Base-by-base conservation (phyloP, 2,888 invertebrate genomes). In the Rhodophaea formosa region DNA sequence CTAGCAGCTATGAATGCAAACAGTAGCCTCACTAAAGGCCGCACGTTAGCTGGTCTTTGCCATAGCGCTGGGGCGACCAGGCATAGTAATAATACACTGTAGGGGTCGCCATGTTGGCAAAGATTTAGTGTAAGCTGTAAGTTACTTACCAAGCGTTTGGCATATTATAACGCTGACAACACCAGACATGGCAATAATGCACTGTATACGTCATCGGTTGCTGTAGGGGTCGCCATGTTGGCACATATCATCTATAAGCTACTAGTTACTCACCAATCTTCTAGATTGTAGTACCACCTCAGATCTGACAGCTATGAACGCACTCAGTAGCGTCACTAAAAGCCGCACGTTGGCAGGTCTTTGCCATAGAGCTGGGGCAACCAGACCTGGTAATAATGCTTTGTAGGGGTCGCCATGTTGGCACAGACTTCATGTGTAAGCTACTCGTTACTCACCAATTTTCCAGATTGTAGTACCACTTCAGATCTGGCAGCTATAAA, bases 291-390 rank as follows among this genome's bases (percentile, higher is more conserved):
- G n/a, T n/a, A n/a, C n/a, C n/a, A n/a, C n/a, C n/a, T n/a, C n/a
- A n/a, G n/a, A n/a, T n/a, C n/a, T n/a, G n/a, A n/a, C n/a, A n/a
- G n/a, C n/a, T n/a, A n/a, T n/a, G n/a, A n/a, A n/a, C n/a, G n/a
- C n/a, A n/a, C n/a, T n/a, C n/a, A n/a, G n/a, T n/a, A n/a, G n/a
- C n/a, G n/a, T n/a, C n/a, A n/a, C n/a, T n/a, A n/a, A n/a, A n/a
- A n/a, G n/a, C 56, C 97, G 96, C 62, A 99, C 96, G 88, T 99
- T 99, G 29, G 97, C 99, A 0, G 95, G 93, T 53, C 97, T 93
- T 82, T 99, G 98, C 97, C 99, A 99, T 58, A 99, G 92, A 46
- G 96, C 93, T 0, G 99, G 98, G 10, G 96, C 94, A 69, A 99
- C 91, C 16, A 99, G 92, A 78, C 96, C 97, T 0, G 98, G 97